Evolutionary conservation across 2,113 vertebrate genomes (phyloP), one percentile per base, ranked within the genome.

Genomic region (Prochilodus magdalenae): DNA sequence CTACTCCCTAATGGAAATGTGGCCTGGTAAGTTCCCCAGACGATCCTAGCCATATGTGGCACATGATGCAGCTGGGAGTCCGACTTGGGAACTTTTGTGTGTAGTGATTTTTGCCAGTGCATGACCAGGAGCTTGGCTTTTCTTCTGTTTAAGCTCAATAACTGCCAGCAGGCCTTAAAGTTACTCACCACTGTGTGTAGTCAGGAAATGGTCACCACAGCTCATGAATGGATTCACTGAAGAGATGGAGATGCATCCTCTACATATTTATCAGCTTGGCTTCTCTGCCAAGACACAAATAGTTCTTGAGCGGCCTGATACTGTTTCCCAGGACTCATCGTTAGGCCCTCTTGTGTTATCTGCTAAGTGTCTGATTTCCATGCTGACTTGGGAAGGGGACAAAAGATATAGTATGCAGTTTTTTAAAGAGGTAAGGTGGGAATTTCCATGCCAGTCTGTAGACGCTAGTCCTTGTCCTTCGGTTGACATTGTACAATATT

Each of bases 241-340:
- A 57, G n/a, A 60, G 33, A 27, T 29, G 65, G n/a, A 60, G 33
- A 27, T 29, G 65, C 77, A 66, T 66, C 44, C 60, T 53, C 51
- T 77, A 44, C 26, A 79, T 60, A 27, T n/a, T 71, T 36, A 60
- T 79, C 77, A 44, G 63, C 8, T 36, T 36, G 65, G 30, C 8
- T 79, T 44, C 33, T 59, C 24, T 60, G 16, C 51, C 26, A 59
- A 49, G 66, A 59, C 24, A 20, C 18, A 75, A 33, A 18, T 57
- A 30, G 57, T 60, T 60, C 24, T 26, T 60, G 72, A 74, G 26
- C 20, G 27, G 33, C 13, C 11, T 36, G 27, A 30, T 51, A 27
- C 29, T 30, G 15, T 73, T 30, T n/a, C 30, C 73, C 33, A 36
- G 51, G 3, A 75, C 55, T n/a, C 18, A 27, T 74, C 13, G 5